Conservation (phyloP, 2,888 invertebrate species). For the Falcaria lacertinaria region DNA sequence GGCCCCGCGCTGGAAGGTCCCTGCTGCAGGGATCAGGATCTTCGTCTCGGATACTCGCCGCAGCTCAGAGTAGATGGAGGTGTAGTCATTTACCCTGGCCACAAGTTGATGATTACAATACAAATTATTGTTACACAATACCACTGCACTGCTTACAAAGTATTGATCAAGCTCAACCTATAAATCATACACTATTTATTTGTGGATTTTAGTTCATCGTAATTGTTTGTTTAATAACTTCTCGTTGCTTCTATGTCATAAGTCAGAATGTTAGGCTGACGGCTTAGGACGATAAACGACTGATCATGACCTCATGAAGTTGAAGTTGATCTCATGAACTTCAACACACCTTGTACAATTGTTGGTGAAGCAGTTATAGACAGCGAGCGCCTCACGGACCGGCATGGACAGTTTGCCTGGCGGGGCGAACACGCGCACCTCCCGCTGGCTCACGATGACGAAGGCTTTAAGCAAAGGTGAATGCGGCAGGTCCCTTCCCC, state of each 20-base stretch:
- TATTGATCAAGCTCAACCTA: too few species aligned
- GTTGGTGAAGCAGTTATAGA: slow-evolving; percentile 80
- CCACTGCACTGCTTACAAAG: too few species aligned
- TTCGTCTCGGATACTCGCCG: slow-evolving; percentile 81
- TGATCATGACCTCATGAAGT: too few species aligned
- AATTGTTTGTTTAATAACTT: too few species aligned
- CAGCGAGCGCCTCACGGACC: slow-evolving; percentile 71
- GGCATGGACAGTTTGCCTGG: slow-evolving; percentile 81
- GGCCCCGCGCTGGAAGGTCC: slow-evolving; percentile 85
- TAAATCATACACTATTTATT: too few species aligned
- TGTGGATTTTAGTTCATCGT: too few species aligned
- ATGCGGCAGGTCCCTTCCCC: slow-evolving; percentile 90
- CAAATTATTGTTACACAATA: too few species aligned
- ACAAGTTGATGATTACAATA: background rate
- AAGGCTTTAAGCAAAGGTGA: slow-evolving; percentile 90
- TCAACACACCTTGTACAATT: slow-evolving; percentile 66
- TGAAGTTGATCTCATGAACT: background rate
- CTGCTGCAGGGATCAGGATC: slow-evolving; percentile 84
- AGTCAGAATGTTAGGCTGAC: too few species aligned
- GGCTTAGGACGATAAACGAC: too few species aligned
- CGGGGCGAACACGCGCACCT: slow-evolving; percentile 85
- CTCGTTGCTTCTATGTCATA: too few species aligned
- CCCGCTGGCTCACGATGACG: slow-evolving; percentile 82
- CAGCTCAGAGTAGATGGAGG: slow-evolving; percentile 84
- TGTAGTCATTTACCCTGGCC: slow-evolving; percentile 83